A percentile compares a stretch with the other conserved stretches of the same genome.
These are phyloP conservation scores for Volucella bombylans DNA, from an alignment of 2,888 invertebrate genomes.

Conservation along the genomic window DNA sequence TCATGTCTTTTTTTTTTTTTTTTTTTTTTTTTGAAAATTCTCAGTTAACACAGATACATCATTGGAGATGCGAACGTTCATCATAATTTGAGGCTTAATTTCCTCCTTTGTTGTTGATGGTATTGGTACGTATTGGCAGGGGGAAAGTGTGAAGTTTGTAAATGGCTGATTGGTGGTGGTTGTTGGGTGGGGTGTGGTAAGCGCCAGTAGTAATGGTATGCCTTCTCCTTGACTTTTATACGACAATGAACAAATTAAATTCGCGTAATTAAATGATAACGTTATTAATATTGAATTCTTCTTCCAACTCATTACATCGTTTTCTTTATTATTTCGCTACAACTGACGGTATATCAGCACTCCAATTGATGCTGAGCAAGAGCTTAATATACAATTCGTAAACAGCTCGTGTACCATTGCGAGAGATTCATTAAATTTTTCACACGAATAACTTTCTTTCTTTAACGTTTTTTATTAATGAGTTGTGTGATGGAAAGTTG, in stretches of 20 bases:
- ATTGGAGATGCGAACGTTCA: constrained; percentile 12
- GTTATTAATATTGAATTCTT: constrained; percentile 30
- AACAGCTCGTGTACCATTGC: too few species aligned
- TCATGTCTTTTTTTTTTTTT: background rate
- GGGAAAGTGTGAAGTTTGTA: background rate
- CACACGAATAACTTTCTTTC: too few species aligned
- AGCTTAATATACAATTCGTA: background rate
- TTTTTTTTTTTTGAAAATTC: background rate
- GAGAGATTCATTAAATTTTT: too few species aligned
- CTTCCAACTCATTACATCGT: constrained; percentile 9
- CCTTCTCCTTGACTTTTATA: constrained; percentile 28
- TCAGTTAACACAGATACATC: background rate
- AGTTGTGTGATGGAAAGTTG: too few species aligned
- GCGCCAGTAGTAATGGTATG: too few species aligned
- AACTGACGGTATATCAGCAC: background rate
- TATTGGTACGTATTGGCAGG: background rate
- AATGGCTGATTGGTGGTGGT: background rate
- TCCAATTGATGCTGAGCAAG: background rate
- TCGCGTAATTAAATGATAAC: constrained; percentile 31
- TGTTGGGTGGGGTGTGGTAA: background rate
- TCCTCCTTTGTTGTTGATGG: background rate
- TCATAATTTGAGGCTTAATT: constrained; percentile 32
- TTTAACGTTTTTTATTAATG: too few species aligned
- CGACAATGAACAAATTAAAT: constrained; percentile 50
- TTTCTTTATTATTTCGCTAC: constrained; percentile 6